These are phyloP conservation scores for Temnothorax curvispinosus DNA, from an alignment of 1,140 invertebrate species.

Conservation along the genomic window DNA sequence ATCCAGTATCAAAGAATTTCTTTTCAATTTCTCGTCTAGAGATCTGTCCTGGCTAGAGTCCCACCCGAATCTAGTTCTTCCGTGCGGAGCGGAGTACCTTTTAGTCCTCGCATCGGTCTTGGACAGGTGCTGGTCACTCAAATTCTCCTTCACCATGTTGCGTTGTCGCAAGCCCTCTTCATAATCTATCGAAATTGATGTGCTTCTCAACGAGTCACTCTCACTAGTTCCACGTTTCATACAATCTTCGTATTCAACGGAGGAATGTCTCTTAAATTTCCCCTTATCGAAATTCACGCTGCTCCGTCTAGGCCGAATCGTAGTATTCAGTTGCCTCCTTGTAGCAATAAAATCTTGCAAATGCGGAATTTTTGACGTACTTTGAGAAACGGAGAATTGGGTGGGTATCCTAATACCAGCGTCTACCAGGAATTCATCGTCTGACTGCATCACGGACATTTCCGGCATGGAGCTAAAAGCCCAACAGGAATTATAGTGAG, in stretches of 20 bases:
- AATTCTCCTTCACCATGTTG: constrained; percentile 63
- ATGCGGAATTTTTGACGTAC: constrained; percentile 81
- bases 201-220: constrained; percentile 61
- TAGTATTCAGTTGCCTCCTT: constrained; percentile 72
- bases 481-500: constrained; percentile 83
- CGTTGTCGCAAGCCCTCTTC: constrained; percentile 72
- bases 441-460: constrained; percentile 80
- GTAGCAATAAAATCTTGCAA: constrained; percentile 78
- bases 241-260: constrained; percentile 80
- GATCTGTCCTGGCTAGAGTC: constrained; percentile 52
- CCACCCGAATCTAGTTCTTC: constrained; percentile 69
- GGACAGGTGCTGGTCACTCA: constrained; percentile 53
- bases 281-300: constrained; percentile 69
- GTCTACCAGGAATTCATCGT: constrained; percentile 86
- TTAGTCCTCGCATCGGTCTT: constrained; percentile 68
- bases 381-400: constrained; percentile 79
- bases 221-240: constrained; percentile 71
- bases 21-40: constrained; percentile 73
- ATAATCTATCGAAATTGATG: constrained; percentile 76
- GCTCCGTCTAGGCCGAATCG: constrained; percentile 50
- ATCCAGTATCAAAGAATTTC: constrained; percentile 73
- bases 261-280: constrained; percentile 76
- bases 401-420: constrained; percentile 85
- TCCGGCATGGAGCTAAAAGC: constrained; percentile 84
- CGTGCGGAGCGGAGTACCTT: constrained; percentile 62